Base-by-base conservation (phyloP, 2,888 invertebrate genomes). In the Drosophila subsilvestris region DNA sequence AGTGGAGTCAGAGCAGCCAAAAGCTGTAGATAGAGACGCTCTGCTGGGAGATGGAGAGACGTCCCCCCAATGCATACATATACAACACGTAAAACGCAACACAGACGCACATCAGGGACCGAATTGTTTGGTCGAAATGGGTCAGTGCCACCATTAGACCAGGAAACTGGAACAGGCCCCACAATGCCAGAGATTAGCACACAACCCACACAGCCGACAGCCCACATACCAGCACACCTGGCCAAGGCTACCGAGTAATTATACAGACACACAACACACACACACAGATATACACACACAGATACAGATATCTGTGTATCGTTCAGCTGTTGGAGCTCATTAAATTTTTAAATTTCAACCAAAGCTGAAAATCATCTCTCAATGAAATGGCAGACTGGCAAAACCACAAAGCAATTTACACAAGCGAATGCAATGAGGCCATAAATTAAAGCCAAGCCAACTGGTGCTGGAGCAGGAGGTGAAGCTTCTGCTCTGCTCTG, bases 371-470 rank as follows among this genome's bases (percentile, higher is more conserved):
- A 66, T 56, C 55, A 63, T 48, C 60, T 66, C 70, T 74, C 75
- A 57, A 58, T 56, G 45, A 75, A 59, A 59, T 76, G 69, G 37
- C 74, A 76, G 55, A 62, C 56, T n/a, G 48, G 66, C 65, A 53
- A 71, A 60, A 59, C 62, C 63, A 61, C 71, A 72, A 82, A 81
- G 76, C 85, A 86, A 82, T 82, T 86, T 86, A 74, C 70, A 73
- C 74, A 73, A 63, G 53, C 74, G 54, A 74, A 63, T 63, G 62
- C 62, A 73, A 59, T 74, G 74, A 51, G 76, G 76, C 66, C 73
- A 76, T 76, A 76, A 76, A 76, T 76, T 76, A 68, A 69, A 74
- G 76, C 27, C 75, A 57, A 56, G 59, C 27, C 75, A 57, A 56
- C 56, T 58, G 63, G 47, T 48, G 17, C 29, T n/a, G 49, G 27